Conservation (phyloP, 2,888 invertebrate species). For the Baronia brevicornis region DNA sequence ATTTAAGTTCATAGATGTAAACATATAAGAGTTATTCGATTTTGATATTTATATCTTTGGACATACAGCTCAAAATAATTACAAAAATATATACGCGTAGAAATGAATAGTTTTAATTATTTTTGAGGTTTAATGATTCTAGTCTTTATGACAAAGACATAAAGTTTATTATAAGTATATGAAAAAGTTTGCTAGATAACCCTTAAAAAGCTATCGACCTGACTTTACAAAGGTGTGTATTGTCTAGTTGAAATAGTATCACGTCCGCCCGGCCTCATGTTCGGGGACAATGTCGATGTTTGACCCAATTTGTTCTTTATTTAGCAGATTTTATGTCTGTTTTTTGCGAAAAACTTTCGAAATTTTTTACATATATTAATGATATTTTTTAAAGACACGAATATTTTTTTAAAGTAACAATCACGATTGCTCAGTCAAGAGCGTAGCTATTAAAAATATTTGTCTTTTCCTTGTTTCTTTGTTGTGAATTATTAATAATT, state of each 20-base stretch:
- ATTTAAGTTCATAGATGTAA: slow-evolving; percentile 11
- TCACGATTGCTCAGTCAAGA: too few species aligned
- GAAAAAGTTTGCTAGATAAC: slow-evolving; percentile 4
- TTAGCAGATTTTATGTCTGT: too few species aligned
- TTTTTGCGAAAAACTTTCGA: too few species aligned
- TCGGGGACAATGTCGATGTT: too few species aligned
- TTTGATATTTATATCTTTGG: neutral
- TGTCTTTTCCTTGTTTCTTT: too few species aligned
- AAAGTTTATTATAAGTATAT: slow-evolving; percentile 2
- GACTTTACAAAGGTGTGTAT: slow-evolving; percentile 6
- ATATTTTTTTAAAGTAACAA: too few species aligned
- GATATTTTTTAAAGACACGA: too few species aligned
- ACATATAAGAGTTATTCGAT: slow-evolving; percentile 1
- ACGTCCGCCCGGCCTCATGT: too few species aligned
- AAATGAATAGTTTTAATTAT: neutral
- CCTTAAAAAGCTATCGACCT: slow-evolving; percentile 15
- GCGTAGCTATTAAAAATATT: too few species aligned
- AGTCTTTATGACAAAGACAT: neutral
- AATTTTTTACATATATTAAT: too few species aligned
- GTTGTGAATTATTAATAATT: too few species aligned
- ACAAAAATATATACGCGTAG: neutral
- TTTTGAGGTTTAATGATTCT: slow-evolving; percentile 1
- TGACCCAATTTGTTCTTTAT: too few species aligned
- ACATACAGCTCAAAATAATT: slow-evolving; percentile 2
- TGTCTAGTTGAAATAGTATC: neutral